Conservation (phyloP, 2,113 vertebrate species). For the Spheniscus mendiculus region DNA sequence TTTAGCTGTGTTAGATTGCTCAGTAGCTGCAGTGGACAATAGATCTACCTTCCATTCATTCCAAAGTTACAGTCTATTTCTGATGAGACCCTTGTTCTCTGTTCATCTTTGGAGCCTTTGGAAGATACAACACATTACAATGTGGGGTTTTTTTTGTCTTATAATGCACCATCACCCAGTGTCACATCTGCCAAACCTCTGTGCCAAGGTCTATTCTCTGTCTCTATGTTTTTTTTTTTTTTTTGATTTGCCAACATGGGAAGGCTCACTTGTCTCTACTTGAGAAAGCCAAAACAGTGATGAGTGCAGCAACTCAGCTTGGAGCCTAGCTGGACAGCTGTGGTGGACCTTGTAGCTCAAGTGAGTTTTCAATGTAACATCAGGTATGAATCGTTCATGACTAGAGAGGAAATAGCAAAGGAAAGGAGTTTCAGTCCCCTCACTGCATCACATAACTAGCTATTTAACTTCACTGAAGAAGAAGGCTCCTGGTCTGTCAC, state of each 20-base stretch:
- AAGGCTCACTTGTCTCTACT: background rate
- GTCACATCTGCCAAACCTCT: background rate
- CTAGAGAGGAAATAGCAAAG: background rate
- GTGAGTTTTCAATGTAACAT: background rate
- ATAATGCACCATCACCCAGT: background rate
- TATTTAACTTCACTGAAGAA: background rate
- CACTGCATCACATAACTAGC: background rate
- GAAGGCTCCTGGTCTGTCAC: background rate
- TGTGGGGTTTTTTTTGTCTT: accelerated
- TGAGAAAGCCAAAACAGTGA: background rate
- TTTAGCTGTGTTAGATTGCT: background rate
- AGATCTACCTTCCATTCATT: background rate
- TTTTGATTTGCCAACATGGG: background rate
- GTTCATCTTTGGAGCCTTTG: background rate
- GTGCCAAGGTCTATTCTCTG: background rate
- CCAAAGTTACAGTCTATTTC: background rate
- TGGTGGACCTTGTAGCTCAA: background rate
- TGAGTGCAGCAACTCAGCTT: background rate
- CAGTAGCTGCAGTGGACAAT: background rate
- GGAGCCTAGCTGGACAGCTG: background rate
- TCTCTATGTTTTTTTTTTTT: too few species aligned
- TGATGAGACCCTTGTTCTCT: background rate
- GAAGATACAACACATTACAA: background rate
- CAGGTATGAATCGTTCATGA: background rate
- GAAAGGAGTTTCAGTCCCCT: background rate